phyloP scores from a whole-genome alignment of 2,888 invertebrate species.

The Sarcophaga variegata region DNA sequence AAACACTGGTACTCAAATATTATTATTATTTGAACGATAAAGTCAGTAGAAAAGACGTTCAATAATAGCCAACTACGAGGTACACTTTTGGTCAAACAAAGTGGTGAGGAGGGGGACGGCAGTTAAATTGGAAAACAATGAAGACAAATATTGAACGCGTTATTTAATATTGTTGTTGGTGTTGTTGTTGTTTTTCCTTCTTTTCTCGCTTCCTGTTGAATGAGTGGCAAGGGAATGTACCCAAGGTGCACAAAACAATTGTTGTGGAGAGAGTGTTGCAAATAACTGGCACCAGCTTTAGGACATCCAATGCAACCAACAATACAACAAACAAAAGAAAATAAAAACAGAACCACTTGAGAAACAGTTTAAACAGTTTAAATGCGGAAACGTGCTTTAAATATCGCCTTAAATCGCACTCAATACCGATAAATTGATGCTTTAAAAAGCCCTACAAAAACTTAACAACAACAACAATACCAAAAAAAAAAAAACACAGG shows the following conservation, averaged over 20 bases:
- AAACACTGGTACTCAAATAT: slow-evolving; percentile 26
- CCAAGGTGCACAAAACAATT: slow-evolving; percentile 51
- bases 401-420: slow-evolving; percentile 64
- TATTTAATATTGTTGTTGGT: background rate
- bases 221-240: no score
- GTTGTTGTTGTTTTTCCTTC: no score
- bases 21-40: slow-evolving; percentile 24
- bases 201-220: no score
- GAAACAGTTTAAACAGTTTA: slow-evolving; percentile 23
- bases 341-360: background rate
- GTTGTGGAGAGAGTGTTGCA: slow-evolving; percentile 42
- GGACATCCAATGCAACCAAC: background rate
- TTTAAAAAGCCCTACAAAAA: slow-evolving; percentile 34
- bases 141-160: slow-evolving; percentile 60
- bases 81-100: background rate
- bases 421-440: slow-evolving; percentile 48
- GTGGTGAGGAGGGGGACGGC: background rate
- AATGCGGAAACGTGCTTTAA: slow-evolving; percentile 67
- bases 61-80: no score
- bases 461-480: background rate
- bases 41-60: background rate
- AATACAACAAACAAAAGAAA: slow-evolving; percentile 5
- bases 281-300: slow-evolving; percentile 28
- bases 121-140: slow-evolving; percentile 52
- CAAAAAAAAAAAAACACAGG: background rate